phyloP scores from a whole-genome alignment of 2,797 vertebrate species.

The Anomalospiza imberbis region DNA sequence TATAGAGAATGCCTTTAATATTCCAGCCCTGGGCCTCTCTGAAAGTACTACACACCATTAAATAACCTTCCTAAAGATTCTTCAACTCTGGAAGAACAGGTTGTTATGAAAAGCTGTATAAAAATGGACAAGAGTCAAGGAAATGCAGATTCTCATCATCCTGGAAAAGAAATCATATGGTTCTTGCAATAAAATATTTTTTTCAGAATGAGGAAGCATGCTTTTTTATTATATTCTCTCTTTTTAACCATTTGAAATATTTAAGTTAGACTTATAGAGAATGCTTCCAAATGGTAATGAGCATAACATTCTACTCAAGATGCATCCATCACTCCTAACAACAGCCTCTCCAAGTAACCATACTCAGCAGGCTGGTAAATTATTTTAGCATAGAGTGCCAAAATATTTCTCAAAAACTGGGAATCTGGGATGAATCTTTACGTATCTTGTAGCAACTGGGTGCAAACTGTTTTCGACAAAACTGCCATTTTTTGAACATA shows the following conservation, averaged over 20 bases:
- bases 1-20: slow-evolving; percentile 65
- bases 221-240: background rate
- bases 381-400: background rate
- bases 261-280: background rate
- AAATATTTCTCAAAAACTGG: background rate
- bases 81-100: background rate
- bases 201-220: background rate
- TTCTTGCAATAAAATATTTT: background rate
- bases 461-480: background rate
- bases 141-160: background rate
- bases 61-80: slow-evolving; percentile 53
- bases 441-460: background rate
- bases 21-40: slow-evolving; percentile 51
- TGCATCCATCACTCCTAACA: background rate
- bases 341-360: background rate
- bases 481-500: background rate
- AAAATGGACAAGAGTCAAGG: background rate
- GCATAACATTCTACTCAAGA: background rate
- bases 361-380: background rate
- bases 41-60: slow-evolving; percentile 30
- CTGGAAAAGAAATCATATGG: background rate
- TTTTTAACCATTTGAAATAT: background rate
- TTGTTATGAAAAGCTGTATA: slow-evolving; percentile 1
- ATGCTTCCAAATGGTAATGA: background rate
- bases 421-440: background rate